Base-by-base conservation (phyloP, 2,113 vertebrate genomes). In the Anolis sagrei region DNA sequence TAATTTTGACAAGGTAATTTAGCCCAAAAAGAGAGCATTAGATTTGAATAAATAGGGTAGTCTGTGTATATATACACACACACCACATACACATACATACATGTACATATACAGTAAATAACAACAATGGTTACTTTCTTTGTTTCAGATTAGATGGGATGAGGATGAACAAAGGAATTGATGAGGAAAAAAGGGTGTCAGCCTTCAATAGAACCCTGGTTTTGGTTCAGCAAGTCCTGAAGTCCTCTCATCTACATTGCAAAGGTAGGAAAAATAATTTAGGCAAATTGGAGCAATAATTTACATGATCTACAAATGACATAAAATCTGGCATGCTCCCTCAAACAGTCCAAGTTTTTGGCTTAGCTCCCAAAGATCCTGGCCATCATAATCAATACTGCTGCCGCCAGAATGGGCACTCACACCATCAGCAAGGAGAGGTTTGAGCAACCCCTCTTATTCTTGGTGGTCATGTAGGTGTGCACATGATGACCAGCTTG, bases 191-290 rank as follows among this genome's bases (percentile, higher is more conserved):
- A 89, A 96, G 97, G 90, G 93, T 97, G 49, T 87, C 90, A 0
- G 89, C 96, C 90, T 98, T 96, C 93, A 98, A 97, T 90, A 97
- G 97, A 76, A 97, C 95, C 0, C 89, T 98, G 86, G 94, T 86
- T 49, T 92, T 98, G 90, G 96, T 98, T 48, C 92, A 83, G 64
- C 94, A 97, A 89, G 95, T 96, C 49, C 92, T 97, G 34, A 94
- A 97, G 79, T 97, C 97, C 16, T 94, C 97, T 1, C 96, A 93
- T 66, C 76, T 85, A 32, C 94, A 94, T 58, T 92, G 96, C 79
- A 96, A 92, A 97, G 97, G 98, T 97, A 92, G 36, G 27, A 44
- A 68, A 83, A 83, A 4, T 6, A 0, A 44, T 23, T 76, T 29
- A 69, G 8, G 58, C 36, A 62, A 62, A 18, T 18, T 72, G 5